Conservation (phyloP, 1,140 invertebrate species). For the Melipona quadrifasciata region DNA sequence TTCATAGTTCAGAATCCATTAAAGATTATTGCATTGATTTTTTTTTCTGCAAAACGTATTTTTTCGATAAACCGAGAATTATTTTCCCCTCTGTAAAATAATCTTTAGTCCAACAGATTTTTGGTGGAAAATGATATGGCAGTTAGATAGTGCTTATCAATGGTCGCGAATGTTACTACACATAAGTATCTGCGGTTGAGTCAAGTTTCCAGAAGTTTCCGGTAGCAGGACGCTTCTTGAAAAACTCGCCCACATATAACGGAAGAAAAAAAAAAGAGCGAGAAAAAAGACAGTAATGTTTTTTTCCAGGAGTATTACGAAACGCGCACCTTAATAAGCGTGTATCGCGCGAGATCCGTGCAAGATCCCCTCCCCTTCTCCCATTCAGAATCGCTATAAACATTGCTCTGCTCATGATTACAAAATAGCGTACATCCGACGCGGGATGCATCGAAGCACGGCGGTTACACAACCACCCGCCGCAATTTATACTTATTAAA, state of each 20-base stretch:
- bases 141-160: background rate
- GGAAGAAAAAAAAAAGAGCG: conserved; percentile 35
- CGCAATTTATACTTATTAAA: conserved; percentile 75
- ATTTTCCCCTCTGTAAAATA: background rate
- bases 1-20: background rate
- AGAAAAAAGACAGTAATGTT: conserved; percentile 48
- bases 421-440: conserved; percentile 81
- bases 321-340: conserved; percentile 75
- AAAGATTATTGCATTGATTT: background rate
- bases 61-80: background rate
- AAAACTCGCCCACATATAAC: conserved; percentile 27
- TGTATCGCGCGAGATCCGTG: conserved; percentile 74
- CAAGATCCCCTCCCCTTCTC: conserved; percentile 64
- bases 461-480: conserved; percentile 71
- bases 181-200: background rate
- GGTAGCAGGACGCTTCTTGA: conserved; percentile 8
- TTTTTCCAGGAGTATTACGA: conserved; percentile 73
- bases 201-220: conserved; percentile 7
- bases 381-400: conserved; percentile 73
- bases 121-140: background rate
- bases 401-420: conserved; percentile 80
- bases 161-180: background rate
- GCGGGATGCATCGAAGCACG: conserved; percentile 73
- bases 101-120: background rate
- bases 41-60: background rate